Conservation (phyloP, 2,113 vertebrate genomes). For the Pao palembangensis region DNA sequence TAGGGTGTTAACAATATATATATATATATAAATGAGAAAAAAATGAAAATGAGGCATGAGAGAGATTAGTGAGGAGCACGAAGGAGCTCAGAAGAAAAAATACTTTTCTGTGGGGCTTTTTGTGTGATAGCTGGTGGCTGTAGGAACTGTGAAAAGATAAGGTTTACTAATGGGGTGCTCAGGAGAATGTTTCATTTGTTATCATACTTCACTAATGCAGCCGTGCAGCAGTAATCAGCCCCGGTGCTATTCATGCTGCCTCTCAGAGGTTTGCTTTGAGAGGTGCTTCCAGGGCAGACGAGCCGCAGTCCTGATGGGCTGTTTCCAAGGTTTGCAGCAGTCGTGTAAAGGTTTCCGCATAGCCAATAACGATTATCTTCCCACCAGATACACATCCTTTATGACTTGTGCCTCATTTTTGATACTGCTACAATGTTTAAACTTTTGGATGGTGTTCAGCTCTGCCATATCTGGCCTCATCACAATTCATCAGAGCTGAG, state of each 20-base stretch:
- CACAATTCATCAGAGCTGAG: no score
- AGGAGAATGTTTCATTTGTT: conserved; percentile 54
- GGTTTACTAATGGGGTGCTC: conserved; percentile 59
- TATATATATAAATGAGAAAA: conserved; percentile 30
- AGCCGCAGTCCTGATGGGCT: no score
- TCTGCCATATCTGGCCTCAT: no score
- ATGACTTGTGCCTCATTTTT: no score
- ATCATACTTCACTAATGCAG: conserved; percentile 49
- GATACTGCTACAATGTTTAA: no score
- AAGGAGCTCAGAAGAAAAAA: conserved; percentile 23
- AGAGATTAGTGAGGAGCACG: conserved; percentile 13
- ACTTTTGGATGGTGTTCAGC: no score
- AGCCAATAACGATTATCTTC: no score
- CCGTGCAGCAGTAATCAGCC: neutral
- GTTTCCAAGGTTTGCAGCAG: no score
- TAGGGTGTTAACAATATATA: neutral
- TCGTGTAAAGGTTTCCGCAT: no score
- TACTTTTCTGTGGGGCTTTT: conserved; percentile 41
- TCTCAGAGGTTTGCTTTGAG: neutral
- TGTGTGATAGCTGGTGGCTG: conserved; percentile 41
- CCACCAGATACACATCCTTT: no score
- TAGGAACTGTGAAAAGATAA: conserved; percentile 61
- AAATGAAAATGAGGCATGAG: conserved; percentile 17
- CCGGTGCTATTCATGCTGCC: neutral
- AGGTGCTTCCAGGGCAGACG: no score